Base-by-base conservation (phyloP, 2,888 invertebrate genomes). In the Dynastes grantii region DNA sequence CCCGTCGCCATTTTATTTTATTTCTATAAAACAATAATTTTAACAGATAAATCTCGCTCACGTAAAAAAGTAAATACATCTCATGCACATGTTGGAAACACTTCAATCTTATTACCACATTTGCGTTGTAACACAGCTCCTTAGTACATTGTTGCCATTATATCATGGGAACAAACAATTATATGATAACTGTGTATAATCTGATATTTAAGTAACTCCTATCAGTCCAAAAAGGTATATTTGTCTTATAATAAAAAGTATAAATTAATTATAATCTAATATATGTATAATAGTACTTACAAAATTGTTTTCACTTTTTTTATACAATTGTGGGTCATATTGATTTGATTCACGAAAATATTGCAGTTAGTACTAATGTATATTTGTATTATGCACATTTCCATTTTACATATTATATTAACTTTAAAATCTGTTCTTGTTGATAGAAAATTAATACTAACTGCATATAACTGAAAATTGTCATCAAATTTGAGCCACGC, bases 151-250 rank as follows among this genome's bases (percentile, higher is more conserved):
- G 29, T 63, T 29, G 63, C n/a, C 32, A 63, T 63, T 13, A 13
- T 32, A 63, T 22, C 22, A 29, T 29, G 27, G 49, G 13, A 40
- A 68, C 9, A 68, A 68, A 61, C 83, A 81, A 84, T 85, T 85
- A 85, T 85, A 85, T 85, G 85, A 85, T 85, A 85, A 83, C 85
- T 85, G 81, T 85, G 85, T 85, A 84, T 82, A 81, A 67, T 77
- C 37, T 85, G 83, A 84, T 84, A 85, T 85, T 61, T 78, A 81
- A 81, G 80, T 81, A 79, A 81, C 83, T 81, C 83, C 82, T 84
- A 84, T 85, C 84, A 85, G 84, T 85, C 85, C 84, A 84, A 85
- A 86, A 84, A 84, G 82, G 82, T 81, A 82, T 61, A 53, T 55
- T 61, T 65, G 53, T 49, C 37, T 68, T 58, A 73, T 73, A 73